Evolutionary conservation across 2,113 vertebrate genomes (phyloP).

Genomic region (Pseudopipra pipra): DNA sequence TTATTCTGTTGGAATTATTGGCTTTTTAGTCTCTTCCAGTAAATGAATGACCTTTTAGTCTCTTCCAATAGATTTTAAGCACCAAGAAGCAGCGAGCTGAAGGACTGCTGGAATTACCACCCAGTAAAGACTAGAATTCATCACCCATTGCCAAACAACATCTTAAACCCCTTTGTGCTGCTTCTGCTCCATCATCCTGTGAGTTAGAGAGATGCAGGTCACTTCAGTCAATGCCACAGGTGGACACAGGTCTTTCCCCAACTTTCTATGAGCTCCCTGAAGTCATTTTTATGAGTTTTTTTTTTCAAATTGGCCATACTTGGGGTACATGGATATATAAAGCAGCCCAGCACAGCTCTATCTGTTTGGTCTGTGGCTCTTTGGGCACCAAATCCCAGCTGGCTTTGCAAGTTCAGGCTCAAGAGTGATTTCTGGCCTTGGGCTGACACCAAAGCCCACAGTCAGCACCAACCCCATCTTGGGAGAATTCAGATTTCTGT

Average conservation of each 20-base stretch:
- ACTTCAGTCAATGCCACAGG: neutral
- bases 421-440: neutral
- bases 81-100: neutral
- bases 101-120: neutral
- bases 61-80: neutral
- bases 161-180: no score
- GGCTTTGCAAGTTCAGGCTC: neutral
- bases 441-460: rapidly evolving
- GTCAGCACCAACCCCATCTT: neutral
- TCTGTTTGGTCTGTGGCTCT: neutral
- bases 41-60: neutral
- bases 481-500: neutral
- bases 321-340: rapidly evolving
- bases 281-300: neutral
- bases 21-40: neutral
- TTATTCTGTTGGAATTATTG: neutral
- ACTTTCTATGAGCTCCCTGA: neutral
- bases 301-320: neutral
- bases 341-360: neutral
- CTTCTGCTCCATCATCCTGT: neutral
- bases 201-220: neutral
- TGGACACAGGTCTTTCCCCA: neutral
- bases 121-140: neutral
- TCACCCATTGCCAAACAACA: neutral
- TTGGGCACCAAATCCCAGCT: rapidly evolving